Evolutionary conservation across 2,888 invertebrate species (phyloP).

Genomic region (Esperia sulphurella): DNA sequence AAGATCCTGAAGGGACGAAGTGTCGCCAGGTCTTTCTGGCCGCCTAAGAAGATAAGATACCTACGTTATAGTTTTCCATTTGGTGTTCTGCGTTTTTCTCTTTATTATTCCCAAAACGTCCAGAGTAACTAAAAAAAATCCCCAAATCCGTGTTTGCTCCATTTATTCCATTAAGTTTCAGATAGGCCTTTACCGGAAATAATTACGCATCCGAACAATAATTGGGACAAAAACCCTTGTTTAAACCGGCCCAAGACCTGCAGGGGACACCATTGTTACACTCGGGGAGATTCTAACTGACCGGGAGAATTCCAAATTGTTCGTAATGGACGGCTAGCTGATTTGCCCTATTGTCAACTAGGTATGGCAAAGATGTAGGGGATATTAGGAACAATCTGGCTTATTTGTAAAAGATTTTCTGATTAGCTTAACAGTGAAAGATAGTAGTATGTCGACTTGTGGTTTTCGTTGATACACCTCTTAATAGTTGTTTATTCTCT

Average conservation of each 20-base stretch:
- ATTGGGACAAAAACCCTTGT: constrained; percentile 72
- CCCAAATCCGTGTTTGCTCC: not conserved
- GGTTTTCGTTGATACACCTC: too few relatives aligned
- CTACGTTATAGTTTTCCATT: too few relatives aligned
- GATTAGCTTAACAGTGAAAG: not conserved
- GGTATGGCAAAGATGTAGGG: not conserved
- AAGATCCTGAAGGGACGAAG: too few relatives aligned
- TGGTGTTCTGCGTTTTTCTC: too few relatives aligned
- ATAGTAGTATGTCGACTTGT: too few relatives aligned
- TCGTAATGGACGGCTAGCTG: constrained; percentile 43
- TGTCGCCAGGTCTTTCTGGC: too few relatives aligned
- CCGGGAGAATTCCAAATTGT: constrained; percentile 70
- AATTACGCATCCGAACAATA: constrained; percentile 60
- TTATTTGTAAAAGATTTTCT: constrained; percentile 4
- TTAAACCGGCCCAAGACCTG: constrained; percentile 64
- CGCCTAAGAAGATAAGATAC: too few relatives aligned
- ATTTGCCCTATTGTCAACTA: constrained; percentile 49
- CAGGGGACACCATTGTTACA: constrained; percentile 64
- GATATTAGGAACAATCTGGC: constrained; percentile 3
- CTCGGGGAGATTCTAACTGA: constrained; percentile 46
- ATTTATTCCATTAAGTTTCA: constrained; percentile 7
- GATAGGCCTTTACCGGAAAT: constrained; percentile 56
- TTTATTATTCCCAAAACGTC: too few relatives aligned
- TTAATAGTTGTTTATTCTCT: too few relatives aligned
- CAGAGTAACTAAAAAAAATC: not conserved